Conservation (phyloP, 2,113 vertebrate genomes). For the Lasiurus cinereus region DNA sequence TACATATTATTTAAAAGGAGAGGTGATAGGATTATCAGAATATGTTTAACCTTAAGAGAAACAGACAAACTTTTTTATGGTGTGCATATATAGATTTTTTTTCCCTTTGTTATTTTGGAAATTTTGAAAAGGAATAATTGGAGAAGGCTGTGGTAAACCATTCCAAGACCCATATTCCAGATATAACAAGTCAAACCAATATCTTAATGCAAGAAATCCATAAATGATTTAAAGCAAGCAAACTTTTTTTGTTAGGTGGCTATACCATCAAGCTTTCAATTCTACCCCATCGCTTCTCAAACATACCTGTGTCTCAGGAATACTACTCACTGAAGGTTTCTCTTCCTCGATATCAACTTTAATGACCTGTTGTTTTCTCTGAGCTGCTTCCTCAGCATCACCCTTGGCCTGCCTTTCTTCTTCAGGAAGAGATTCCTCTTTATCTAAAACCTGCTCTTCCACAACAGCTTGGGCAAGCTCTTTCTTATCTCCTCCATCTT, state of each 20-base stretch:
- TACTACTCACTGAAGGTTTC: slow-evolving; percentile 85
- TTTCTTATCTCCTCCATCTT: slow-evolving; percentile 87
- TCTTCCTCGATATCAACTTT: slow-evolving; percentile 88
- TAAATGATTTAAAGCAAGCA: neutral
- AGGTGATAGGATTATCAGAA: neutral
- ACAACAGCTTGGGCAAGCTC: slow-evolving; percentile 66
- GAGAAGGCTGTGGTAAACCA: neutral
- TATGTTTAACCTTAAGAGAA: neutral
- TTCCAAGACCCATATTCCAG: neutral
- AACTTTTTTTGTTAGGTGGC: neutral
- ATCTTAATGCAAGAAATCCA: neutral
- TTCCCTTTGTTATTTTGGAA: neutral
- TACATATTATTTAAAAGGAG: neutral
- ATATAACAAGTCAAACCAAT: neutral
- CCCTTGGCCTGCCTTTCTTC: slow-evolving; percentile 83
- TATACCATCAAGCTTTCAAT: neutral
- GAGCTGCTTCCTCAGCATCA: slow-evolving; percentile 83
- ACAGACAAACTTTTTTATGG: neutral
- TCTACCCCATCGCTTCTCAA: slow-evolving; percentile 18
- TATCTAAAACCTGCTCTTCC: slow-evolving; percentile 80
- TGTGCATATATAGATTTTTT: neutral
- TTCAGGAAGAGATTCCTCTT: slow-evolving; percentile 77
- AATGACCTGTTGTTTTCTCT: slow-evolving; percentile 79
- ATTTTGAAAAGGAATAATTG: neutral
- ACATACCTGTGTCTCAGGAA: slow-evolving; percentile 91